A percentile compares a stretch with the other conserved stretches of the same genome.
Evolutionary conservation across 2,113 vertebrate genomes (phyloP).

Genomic region (Amblyopsis rosae): DNA sequence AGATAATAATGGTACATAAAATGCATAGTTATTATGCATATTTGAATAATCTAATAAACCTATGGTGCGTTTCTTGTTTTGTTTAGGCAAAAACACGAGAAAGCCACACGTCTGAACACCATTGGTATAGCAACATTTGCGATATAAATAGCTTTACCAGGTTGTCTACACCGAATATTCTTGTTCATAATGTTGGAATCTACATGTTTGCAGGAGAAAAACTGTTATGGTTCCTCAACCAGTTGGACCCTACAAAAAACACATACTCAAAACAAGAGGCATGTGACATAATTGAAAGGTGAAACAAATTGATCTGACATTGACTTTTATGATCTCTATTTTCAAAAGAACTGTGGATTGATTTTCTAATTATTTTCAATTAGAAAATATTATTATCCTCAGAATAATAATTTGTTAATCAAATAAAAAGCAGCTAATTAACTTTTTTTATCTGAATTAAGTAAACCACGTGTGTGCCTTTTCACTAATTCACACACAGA

Average conservation of each 20-base stretch:
- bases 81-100: slow-evolving; percentile 85
- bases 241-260: slow-evolving; percentile 81
- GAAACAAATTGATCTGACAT: slow-evolving; percentile 29
- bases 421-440: no score
- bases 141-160: not conserved
- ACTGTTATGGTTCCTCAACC: slow-evolving; percentile 91
- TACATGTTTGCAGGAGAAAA: slow-evolving; percentile 83
- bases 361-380: not conserved
- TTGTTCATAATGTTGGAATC: not conserved
- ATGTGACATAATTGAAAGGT: slow-evolving; percentile 90
- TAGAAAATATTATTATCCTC: no score
- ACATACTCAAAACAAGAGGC: slow-evolving; percentile 86
- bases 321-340: not conserved
- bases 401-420: no score
- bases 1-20: not conserved
- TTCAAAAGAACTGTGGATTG: not conserved
- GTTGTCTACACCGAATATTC: not conserved
- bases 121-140: slow-evolving; percentile 66
- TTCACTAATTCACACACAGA: no score
- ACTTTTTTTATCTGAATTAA: no score
- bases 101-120: slow-evolving; percentile 85
- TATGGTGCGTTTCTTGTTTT: slow-evolving; percentile 15
- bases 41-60: not conserved
- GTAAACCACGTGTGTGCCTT: no score
- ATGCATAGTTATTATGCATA: not conserved